Base-by-base conservation (phyloP, 2,888 invertebrate genomes). In the Hemicrepidius hirtus region DNA sequence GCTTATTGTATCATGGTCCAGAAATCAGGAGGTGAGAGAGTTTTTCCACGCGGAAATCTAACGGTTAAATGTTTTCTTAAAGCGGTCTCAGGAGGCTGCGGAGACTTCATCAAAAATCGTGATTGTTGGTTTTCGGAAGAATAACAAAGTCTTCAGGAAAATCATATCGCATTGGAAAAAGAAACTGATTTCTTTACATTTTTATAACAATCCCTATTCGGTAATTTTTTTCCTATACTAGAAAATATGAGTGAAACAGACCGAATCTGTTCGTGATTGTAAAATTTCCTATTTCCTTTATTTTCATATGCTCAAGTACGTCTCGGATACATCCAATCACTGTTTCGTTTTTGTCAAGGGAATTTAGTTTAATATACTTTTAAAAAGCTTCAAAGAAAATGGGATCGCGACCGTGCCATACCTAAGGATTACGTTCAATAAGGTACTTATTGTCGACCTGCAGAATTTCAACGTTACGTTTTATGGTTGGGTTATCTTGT, bases 291-390 rank as follows among this genome's bases (percentile, higher is more conserved):
- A 20, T 57, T 24, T 64, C 64, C 28, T 32, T 10, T 16, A 55
- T 24, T 40, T 66, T 66, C 41, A 53, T 41, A 57, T 57, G 66
- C 44, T 32, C 32, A 24, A 28, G 40, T 55, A 24, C 16, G 10
- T 32, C 37, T 37, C 28, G 41, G 46, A 57, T 44, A 57, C 53
- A 16, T 65, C 57, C 66, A 57, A 66, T 66, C 66, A 66, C 53
- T 40, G 32, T 32, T 57, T 55, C 28, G 37, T 16, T 20, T 53
- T 44, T 57, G 40, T 44, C 57, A 18, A 21, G 44, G 46, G 65
- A 41, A 57, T 55, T 66, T 66, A 40, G 37, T 37, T 62, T 65
- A 65, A 65, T 63, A 32, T 46, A 41, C 35, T 63, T 63, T 24
- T 32, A 28, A 63, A 46, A 46, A 46, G 21, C 46, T 46, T 32